These are phyloP conservation scores for Silurus glanis DNA, from an alignment of 2,113 vertebrate genomes.

Conservation along the genomic window DNA sequence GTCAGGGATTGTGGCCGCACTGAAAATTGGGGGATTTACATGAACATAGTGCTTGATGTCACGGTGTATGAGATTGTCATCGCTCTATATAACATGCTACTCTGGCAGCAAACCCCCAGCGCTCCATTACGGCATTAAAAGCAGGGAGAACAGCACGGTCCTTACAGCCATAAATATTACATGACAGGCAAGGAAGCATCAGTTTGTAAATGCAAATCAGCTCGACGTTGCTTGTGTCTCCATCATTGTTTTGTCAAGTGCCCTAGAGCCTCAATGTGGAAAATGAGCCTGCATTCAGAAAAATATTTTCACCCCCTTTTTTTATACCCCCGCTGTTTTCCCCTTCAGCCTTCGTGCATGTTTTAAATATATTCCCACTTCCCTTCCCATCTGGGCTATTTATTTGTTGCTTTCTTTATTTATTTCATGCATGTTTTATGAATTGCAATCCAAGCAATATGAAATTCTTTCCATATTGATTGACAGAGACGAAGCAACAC, in stretches of 20 bases:
- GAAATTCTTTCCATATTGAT: neutral
- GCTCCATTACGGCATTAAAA: conserved; percentile 66
- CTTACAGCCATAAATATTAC: conserved; percentile 68
- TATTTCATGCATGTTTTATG: conserved; percentile 28
- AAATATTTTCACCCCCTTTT: conserved; percentile 50
- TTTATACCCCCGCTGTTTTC: conserved; percentile 65
- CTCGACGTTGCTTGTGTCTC: conserved; percentile 66
- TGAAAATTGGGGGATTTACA: conserved; percentile 61
- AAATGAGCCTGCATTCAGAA: conserved; percentile 67
- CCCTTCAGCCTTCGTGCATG: conserved; percentile 34
- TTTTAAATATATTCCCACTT: conserved; percentile 34
- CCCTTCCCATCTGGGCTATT: conserved; percentile 14
- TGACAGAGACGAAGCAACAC: conserved; percentile 1
- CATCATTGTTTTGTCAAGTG: conserved; percentile 74
- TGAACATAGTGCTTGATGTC: conserved; percentile 52
- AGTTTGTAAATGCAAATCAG: conserved; percentile 76
- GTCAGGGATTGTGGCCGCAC: conserved; percentile 49
- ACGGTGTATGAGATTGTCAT: conserved; percentile 48
- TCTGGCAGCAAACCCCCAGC: conserved; percentile 53
- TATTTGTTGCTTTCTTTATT: conserved; percentile 17
- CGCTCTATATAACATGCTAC: conserved; percentile 48
- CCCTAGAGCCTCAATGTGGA: conserved; percentile 67
- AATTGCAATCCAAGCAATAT: neutral
- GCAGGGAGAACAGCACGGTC: conserved; percentile 57
- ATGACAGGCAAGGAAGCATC: conserved; percentile 71